phyloP scores from a whole-genome alignment of 1,140 invertebrate genomes.

The Oryctes rhinoceros region DNA sequence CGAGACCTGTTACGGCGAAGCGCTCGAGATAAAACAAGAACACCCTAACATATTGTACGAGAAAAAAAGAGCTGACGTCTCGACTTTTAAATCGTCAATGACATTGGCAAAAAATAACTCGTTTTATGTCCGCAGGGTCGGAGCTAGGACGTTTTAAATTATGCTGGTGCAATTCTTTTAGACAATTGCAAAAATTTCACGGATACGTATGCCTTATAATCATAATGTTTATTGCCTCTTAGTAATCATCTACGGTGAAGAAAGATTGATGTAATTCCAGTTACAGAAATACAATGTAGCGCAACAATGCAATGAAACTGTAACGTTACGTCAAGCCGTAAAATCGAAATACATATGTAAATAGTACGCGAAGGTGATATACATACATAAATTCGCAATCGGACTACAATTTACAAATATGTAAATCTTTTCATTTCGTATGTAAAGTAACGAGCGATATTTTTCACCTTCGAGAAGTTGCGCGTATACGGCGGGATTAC shows the following conservation, averaged over 20 bases:
- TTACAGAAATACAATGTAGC: too few species aligned
- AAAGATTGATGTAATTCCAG: too few species aligned
- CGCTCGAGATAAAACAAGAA: background rate
- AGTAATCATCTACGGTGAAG: background rate
- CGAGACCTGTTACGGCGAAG: background rate
- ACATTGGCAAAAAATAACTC: constrained; percentile 35
- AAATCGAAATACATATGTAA: background rate
- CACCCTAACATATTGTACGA: background rate
- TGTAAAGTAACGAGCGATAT: background rate
- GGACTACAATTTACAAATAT: background rate
- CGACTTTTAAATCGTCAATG: constrained; percentile 27
- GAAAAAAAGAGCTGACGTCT: constrained; percentile 15
- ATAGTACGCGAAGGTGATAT: background rate
- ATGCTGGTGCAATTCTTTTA: background rate
- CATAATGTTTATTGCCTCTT: background rate
- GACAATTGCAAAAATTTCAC: background rate
- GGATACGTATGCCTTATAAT: too few species aligned
- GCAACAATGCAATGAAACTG: too few species aligned
- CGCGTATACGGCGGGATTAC: background rate
- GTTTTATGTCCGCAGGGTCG: background rate
- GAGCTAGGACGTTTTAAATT: background rate
- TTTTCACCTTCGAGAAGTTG: background rate
- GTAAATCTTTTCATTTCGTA: background rate
- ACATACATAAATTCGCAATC: background rate
- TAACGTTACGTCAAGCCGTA: background rate